Conservation (phyloP, 2,113 vertebrate genomes). For the Macrotus californicus region DNA sequence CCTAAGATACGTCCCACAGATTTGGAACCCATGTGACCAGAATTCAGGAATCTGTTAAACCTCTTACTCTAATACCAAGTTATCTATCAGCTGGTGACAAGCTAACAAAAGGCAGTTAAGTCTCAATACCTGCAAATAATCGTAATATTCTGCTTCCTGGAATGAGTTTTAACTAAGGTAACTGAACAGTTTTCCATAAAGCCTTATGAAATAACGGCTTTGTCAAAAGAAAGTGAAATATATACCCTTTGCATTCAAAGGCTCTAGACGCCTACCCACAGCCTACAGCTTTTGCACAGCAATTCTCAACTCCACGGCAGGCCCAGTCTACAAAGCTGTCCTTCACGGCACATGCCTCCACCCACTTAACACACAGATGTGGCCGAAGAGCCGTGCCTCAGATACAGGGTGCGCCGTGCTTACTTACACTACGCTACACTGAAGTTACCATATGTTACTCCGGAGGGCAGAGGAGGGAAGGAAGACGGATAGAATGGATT, state of each 20-base stretch:
- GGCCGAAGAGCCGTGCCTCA: not conserved
- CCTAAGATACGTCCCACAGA: not conserved
- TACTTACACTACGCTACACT: not conserved
- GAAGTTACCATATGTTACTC: not conserved
- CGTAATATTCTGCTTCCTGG: constrained; percentile 16
- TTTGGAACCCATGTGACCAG: not conserved
- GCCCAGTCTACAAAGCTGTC: not conserved
- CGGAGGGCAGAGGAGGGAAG: not conserved
- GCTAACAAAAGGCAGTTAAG: constrained; percentile 5
- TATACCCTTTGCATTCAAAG: not conserved
- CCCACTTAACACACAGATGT: constrained; percentile 13
- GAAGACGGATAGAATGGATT: constrained; percentile 16
- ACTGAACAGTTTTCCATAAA: not conserved
- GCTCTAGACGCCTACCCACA: not conserved
- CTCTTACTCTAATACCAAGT: not conserved
- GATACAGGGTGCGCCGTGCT: not conserved
- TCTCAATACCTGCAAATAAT: constrained; percentile 26
- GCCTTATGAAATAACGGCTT: not conserved
- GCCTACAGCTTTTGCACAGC: not conserved
- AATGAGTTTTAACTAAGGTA: not conserved
- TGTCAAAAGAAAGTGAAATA: constrained; percentile 32
- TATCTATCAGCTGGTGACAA: constrained; percentile 17
- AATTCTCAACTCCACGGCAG: not conserved
- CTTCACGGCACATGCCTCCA: not conserved
- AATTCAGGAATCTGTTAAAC: constrained; percentile 3